Evolutionary conservation across 2,888 invertebrate genomes (phyloP), one percentile per base, ranked within the genome.

Genomic region (Caenorhabditis macrosperma): DNA sequence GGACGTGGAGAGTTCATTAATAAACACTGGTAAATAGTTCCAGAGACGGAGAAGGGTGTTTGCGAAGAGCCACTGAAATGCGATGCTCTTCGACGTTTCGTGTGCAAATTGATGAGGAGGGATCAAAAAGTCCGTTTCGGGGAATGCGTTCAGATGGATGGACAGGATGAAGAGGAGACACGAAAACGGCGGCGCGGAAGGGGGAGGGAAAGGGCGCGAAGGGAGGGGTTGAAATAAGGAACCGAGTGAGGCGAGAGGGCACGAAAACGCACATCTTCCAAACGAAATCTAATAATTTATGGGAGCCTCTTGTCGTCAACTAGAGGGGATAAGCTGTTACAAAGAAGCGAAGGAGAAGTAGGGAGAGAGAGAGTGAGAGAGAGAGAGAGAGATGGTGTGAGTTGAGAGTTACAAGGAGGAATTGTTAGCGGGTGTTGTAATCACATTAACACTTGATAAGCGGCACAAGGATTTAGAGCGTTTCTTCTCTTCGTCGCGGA

Each of bases 281-380:
- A 71, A 71, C 64, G 33, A 64, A 74, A 66, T 74, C 66, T 66
- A 74, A 74, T 66, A 59, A 66, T 66, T 74, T 52, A 66, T 74
- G 59, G 52, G 26, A 38, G 6, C 20, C 35, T 54, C 20, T 41
- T 28, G n/a, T 41, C 28, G 28, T 33, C 30, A 26, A 57, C 44
- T 38, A 22, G 24, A 57, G 60, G 7, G 67, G 55, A 64, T 54
- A 59, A 67, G 75, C 44, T 57, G 46, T 22, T 12, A 20, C n/a
- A 38, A 50, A 20, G 15, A 52, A 59, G 30, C 10, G 57, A 67
- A 44, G 24, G 46, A 28, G 30, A 24, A 28, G 15, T 38, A 69
- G 46, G 20, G 28, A 26, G 15, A 26, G 17, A 48, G 17, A 48
- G 41, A 17, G 41, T 52, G 2, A 69, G 20, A 22, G 33, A 35